Base-by-base conservation (phyloP, 1,140 invertebrate species). In the Lasaia peninsularis region DNA sequence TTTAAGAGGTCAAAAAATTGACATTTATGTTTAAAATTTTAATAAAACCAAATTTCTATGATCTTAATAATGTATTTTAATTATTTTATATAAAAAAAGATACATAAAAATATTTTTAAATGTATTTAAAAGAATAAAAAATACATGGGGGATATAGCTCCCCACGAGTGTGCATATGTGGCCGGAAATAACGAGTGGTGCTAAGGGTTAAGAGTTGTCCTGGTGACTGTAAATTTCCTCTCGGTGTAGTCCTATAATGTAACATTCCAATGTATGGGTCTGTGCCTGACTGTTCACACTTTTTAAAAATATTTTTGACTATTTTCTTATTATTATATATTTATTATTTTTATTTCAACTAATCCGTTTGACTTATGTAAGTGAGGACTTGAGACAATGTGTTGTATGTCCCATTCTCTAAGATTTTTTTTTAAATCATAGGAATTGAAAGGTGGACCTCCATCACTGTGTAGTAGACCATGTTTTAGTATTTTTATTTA, bases 361-460 rank as follows among this genome's bases (percentile, higher is more conserved):
- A 67, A 40, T 9, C 65, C 65, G 60, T 67, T 67, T 52, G 60
- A 63, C n/a, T 50, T 21, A 14, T 55, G 49, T 35, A 56, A 50
- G 14, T 67, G 50, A 20, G 65, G 61, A 63, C 65, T 67, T 49
- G 63, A 66, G 16, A 35, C 62, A 20, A 32, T 63, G 12, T 67
- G 58, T 9, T 63, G 6, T 21, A 67, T 63, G n/a, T 37, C 58
- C 65, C 65, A 67, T 20, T 60, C 54, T 32, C 35, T 18, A 12
- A 52, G 35, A 48, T 63, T 63, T 20, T 50, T 51, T 37, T 63
- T 58, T 32, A 61, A 63, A n/a, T 58, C 52, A 52, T 24, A n/a
- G 12, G 55, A 60, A 50, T 55, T 61, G 11, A 61, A 63, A 37
- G 61, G 50, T 9, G 62, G 62, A 12, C 65, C 65, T 50, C 57